Conservation (phyloP, 2,888 invertebrate species). For the Oligia latruncula region DNA sequence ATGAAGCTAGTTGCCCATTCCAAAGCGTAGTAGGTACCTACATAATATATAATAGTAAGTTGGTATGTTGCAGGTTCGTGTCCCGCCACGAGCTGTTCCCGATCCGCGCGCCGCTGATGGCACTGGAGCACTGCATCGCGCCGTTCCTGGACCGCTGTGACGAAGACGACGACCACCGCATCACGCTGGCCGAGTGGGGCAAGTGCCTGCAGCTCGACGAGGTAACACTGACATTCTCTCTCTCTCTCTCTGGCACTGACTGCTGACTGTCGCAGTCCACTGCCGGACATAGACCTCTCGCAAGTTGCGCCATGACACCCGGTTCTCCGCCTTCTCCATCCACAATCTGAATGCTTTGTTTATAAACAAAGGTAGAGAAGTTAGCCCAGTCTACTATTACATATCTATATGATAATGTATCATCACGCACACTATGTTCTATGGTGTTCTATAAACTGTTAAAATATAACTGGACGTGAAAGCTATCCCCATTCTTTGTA, state of each 20-base stretch:
- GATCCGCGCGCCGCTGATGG: conserved; percentile 97
- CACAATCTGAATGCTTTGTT: background rate
- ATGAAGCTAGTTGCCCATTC: too few species aligned
- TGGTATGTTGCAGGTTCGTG: conserved; percentile 87
- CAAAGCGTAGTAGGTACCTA: too few species aligned
- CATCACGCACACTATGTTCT: background rate
- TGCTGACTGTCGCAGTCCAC: background rate
- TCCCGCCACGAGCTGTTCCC: conserved; percentile 99
- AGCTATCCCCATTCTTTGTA: background rate
- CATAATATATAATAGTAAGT: too few species aligned
- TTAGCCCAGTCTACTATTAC: background rate
- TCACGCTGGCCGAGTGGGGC: conserved; percentile 98
- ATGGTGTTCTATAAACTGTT: background rate
- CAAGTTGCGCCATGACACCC: background rate
- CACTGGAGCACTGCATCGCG: conserved; percentile 99
- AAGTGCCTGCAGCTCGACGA: conserved; percentile 95
- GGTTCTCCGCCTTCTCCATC: background rate
- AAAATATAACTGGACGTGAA: too few species aligned
- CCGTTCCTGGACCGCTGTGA: conserved; percentile 98
- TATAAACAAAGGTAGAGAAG: background rate
- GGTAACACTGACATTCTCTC: conserved; percentile 76
- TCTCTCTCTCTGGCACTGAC: background rate
- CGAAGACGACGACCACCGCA: conserved; percentile 95
- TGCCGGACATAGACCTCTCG: background rate
- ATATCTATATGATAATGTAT: background rate